phyloP scores from a whole-genome alignment of 2,113 vertebrate species.

The Ciconia stormi region DNA sequence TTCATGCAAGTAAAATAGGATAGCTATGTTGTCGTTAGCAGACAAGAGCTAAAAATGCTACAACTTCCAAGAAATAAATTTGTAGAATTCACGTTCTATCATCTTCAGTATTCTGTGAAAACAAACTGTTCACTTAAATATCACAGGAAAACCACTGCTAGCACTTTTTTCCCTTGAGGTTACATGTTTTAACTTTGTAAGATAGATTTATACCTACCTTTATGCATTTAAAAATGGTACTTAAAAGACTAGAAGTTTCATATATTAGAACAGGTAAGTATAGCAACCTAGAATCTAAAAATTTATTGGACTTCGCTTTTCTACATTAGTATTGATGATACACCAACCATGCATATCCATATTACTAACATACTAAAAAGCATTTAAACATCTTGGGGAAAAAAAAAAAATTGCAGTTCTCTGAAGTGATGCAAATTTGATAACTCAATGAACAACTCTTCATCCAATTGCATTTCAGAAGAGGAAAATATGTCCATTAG shows the following conservation, averaged over 20 bases:
- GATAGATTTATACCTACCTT: constrained; percentile 56
- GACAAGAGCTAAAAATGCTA: neutral
- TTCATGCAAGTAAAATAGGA: neutral
- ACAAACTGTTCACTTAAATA: neutral
- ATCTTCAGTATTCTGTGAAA: constrained; percentile 37
- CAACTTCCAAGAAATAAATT: neutral
- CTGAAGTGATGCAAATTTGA: neutral
- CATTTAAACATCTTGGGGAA: neutral
- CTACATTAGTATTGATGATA: constrained; percentile 40
- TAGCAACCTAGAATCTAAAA: constrained; percentile 40
- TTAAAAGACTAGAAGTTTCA: constrained; percentile 5
- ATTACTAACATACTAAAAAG: constrained; percentile 41
- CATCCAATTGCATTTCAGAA: neutral
- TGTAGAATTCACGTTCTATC: neutral
- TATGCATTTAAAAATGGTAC: constrained; percentile 27
- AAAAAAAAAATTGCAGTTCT: neutral
- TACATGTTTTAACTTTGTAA: constrained; percentile 11
- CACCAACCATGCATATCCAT: constrained; percentile 49
- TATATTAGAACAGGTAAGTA: constrained; percentile 8
- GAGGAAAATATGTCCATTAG: neutral
- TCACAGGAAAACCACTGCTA: constrained; percentile 17
- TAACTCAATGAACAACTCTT: neutral
- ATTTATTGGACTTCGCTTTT: constrained; percentile 2
- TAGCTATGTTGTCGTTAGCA: neutral
- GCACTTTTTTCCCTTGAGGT: neutral